phyloP scores from a whole-genome alignment of 2,888 invertebrate species.

The Allolobophora icterica region DNA sequence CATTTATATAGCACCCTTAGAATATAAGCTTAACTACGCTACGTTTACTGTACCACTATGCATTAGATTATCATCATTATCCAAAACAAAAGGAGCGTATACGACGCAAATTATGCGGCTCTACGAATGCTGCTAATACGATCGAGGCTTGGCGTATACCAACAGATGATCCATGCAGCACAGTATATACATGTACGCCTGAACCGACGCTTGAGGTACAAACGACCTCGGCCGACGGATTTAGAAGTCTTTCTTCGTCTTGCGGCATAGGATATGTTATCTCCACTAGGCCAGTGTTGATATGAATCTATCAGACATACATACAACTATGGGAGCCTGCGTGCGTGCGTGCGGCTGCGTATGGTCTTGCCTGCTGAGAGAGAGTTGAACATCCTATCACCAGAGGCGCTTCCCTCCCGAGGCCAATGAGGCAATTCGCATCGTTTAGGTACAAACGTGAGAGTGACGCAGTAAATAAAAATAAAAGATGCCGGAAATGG shows the following conservation, averaged over 20 bases:
- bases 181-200: no score
- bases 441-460: no score
- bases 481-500: no score
- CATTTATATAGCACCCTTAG: not conserved
- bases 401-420: no score
- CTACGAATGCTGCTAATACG: not conserved
- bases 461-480: no score
- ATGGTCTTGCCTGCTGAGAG: not conserved
- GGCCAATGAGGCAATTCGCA: no score
- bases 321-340: not conserved
- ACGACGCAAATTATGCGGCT: conserved; percentile 6
- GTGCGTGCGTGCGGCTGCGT: not conserved
- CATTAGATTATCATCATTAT: not conserved
- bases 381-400: no score
- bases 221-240: not conserved
- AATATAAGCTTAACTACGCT: not conserved
- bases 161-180: not conserved
- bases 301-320: not conserved
- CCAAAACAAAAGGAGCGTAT: not conserved
- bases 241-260: not conserved
- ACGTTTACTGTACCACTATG: not conserved
- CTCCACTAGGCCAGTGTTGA: conserved; percentile 10
- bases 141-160: conserved; percentile 7
- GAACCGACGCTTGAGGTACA: not conserved
- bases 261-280: not conserved